Evolutionary conservation across 2,113 vertebrate species (phyloP).

Genomic region (Patagioenas fasciata): DNA sequence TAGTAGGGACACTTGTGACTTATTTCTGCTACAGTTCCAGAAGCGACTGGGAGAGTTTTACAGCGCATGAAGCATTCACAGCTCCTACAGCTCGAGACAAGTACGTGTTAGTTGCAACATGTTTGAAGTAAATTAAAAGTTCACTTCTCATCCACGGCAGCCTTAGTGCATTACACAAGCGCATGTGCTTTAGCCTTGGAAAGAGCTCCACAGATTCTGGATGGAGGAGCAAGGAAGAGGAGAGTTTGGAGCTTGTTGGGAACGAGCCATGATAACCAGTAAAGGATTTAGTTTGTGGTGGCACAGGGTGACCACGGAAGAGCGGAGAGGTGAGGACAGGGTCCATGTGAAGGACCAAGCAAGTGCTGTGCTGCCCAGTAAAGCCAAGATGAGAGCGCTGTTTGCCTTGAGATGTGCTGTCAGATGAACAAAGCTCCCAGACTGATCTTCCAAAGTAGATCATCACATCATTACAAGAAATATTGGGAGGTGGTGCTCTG

Average conservation of each 20-base stretch:
- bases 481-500: not conserved
- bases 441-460: not conserved
- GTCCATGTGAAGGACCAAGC: accelerated
- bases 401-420: not conserved
- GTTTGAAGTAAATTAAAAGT: not conserved
- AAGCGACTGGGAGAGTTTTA: not conserved
- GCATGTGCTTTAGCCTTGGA: not conserved
- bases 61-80: not conserved
- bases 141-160: not conserved
- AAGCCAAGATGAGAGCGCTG: no score
- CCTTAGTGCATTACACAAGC: not conserved
- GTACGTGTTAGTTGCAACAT: not conserved
- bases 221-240: not conserved
- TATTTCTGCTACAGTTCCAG: not conserved
- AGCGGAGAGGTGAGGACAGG: not conserved
- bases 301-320: not conserved
- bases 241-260: not conserved
- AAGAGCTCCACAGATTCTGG: not conserved
- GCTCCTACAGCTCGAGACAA: not conserved
- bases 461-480: not conserved
- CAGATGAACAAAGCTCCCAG: not conserved
- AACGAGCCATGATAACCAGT: accelerated
- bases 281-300: not conserved
- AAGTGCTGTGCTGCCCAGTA: not conserved
- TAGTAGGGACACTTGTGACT: not conserved